A percentile compares a stretch with the other conserved stretches of the same genome.
Evolutionary conservation across 1,140 invertebrate genomes (phyloP).

Genomic region (Drosophila kanapiae): DNA sequence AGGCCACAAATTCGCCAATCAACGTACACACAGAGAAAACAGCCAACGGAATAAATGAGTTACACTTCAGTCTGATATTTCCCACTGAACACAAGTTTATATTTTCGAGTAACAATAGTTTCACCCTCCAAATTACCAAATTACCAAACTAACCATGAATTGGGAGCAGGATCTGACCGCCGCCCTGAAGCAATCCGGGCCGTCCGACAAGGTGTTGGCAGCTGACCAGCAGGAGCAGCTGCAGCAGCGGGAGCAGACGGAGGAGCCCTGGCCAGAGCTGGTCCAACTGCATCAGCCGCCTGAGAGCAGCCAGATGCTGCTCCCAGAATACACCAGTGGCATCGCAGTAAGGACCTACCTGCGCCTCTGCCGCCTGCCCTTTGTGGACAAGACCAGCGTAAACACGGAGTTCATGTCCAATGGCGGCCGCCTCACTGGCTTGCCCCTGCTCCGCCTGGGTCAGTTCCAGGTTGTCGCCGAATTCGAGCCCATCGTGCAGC

Average conservation of each 20-base stretch:
- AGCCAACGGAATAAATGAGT: no score
- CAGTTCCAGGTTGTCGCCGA: slow-evolving; percentile 91
- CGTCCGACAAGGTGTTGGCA: not conserved
- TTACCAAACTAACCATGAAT: slow-evolving; percentile 1
- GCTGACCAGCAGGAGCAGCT: not conserved
- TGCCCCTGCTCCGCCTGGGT: slow-evolving; percentile 94
- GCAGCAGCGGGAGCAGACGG: not conserved
- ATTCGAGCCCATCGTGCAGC: slow-evolving; percentile 94
- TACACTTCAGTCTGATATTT: no score
- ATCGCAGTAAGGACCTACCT: slow-evolving; percentile 96
- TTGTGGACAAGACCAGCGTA: slow-evolving; percentile 89
- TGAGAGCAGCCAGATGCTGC: slow-evolving; percentile 94
- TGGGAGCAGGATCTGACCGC: slow-evolving; percentile 8
- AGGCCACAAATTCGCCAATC: not conserved
- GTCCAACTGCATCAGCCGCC: slow-evolving; percentile 94
- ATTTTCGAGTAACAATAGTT: no score
- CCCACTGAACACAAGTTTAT: no score
- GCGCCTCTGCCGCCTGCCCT: slow-evolving; percentile 95
- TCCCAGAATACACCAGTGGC: slow-evolving; percentile 95
- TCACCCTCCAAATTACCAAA: not conserved
- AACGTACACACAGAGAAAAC: no score
- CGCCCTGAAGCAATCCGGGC: not conserved
- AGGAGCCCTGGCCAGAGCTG: slow-evolving; percentile 90
- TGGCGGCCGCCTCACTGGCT: slow-evolving; percentile 89
- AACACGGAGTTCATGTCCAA: slow-evolving; percentile 98